Base-by-base conservation (phyloP, 2,888 invertebrate genomes). In the Pachymerium ferrugineum region DNA sequence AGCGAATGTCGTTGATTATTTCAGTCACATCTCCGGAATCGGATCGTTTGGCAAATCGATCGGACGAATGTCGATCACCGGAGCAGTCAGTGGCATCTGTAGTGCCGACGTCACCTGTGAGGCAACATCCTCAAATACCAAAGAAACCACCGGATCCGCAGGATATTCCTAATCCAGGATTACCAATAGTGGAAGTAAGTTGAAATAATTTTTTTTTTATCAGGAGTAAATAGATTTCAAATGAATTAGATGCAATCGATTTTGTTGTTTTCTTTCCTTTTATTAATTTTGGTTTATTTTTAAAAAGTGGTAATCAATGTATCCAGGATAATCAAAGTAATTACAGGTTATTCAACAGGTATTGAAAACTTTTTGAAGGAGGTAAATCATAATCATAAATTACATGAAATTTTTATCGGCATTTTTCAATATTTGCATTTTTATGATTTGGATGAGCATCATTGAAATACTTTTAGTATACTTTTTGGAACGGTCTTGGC, bases 161-260 rank as follows among this genome's bases (percentile, higher is more conserved):
- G 33, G 88, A 88, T 80, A 86, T 87, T 79, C 87, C 88, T 12
- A 88, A 88, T 84, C 88, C 89, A 75, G 87, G 88, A 62, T 84
- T 87, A 80, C 87, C 89, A 76, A 89, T 89, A 78, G 87, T 88
- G 54, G 88, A 88, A 82, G 86, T 87, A 81, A 83, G 82, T 25
- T 10, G 14, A 70, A 25, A 28, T 29, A 28, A 28, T 29, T 30
- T 70, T 0, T 30, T 29, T 28, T 19, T 30, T 70, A n/a, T 12
- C 10, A 35, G 12, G 12, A 35, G 35, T 10, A 10, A 35, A 10
- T 8, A 35, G 12, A 10, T 10, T 35, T 35, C 14, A 14, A 8
- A 14, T 35, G 35, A 35, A 35, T 35, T 35, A 10, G 8, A 35
- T 35, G 35, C 35, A 14, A 10, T 10, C 35, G 35, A 10, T 8